phyloP scores from a whole-genome alignment of 2,113 vertebrate species.

The Engraulis encrasicolus region DNA sequence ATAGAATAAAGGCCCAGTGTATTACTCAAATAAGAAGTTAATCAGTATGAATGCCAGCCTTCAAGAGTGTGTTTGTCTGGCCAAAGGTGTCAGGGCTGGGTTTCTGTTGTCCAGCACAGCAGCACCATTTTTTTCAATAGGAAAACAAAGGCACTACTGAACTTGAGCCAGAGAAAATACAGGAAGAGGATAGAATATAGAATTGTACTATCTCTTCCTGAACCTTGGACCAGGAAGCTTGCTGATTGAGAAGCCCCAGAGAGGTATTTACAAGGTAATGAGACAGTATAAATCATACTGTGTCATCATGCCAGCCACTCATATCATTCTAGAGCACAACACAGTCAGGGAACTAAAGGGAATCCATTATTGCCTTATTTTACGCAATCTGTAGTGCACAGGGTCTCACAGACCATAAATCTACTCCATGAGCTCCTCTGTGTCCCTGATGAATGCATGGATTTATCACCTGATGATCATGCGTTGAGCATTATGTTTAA shows the following conservation, averaged over 20 bases:
- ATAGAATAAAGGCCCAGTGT: too few relatives aligned
- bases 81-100: not conserved
- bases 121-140: not conserved
- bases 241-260: slow-evolving; percentile 13
- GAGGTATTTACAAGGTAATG: not conserved
- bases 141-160: slow-evolving; percentile 28
- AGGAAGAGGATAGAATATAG: too few relatives aligned
- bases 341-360: not conserved
- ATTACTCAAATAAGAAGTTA: too few relatives aligned
- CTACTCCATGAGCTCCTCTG: too few relatives aligned
- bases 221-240: not conserved
- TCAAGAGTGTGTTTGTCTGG: not conserved
- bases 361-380: too few relatives aligned
- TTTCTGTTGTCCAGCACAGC: not conserved
- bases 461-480: too few relatives aligned
- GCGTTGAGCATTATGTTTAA: too few relatives aligned
- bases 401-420: too few relatives aligned
- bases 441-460: too few relatives aligned
- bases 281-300: not conserved
- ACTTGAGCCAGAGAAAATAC: too few relatives aligned
- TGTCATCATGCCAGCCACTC: not conserved
- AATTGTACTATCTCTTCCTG: too few relatives aligned
- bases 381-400: too few relatives aligned
- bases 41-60: not conserved
- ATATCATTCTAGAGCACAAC: not conserved